phyloP scores from a whole-genome alignment of 2,888 invertebrate species.

The Pycnomerus fuliginosus region DNA sequence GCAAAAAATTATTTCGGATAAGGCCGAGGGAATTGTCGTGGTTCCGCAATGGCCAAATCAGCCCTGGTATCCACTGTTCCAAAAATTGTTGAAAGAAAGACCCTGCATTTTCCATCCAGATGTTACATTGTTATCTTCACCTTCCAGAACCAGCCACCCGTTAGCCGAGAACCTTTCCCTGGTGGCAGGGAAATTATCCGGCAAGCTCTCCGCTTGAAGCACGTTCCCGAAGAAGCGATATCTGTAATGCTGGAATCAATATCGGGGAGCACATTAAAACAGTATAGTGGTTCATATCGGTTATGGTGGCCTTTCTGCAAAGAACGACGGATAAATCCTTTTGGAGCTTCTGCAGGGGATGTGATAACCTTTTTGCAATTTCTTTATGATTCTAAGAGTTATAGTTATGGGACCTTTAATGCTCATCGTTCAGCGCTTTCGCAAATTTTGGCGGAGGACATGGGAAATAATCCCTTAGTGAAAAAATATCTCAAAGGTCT shows the following conservation, averaged over 20 bases:
- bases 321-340: too few species aligned
- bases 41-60: conserved; percentile 36
- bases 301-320: conserved; percentile 23
- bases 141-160: conserved; percentile 33
- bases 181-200: conserved; percentile 32
- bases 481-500: conserved; percentile 30
- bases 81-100: conserved; percentile 5
- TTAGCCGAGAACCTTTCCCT: conserved; percentile 26
- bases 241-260: conserved; percentile 24
- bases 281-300: conserved; percentile 26
- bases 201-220: conserved; percentile 26
- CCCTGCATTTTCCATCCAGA: conserved; percentile 28
- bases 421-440: too few species aligned
- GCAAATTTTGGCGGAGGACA: too few species aligned
- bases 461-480: conserved; percentile 19
- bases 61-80: too few species aligned
- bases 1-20: too few species aligned
- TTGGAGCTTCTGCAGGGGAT: too few species aligned
- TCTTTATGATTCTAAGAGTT: too few species aligned
- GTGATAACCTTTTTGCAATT: too few species aligned
- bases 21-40: conserved; percentile 36
- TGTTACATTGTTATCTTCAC: conserved; percentile 29
- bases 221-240: conserved; percentile 16
- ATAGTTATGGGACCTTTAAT: too few species aligned
- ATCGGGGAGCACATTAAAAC: conserved; percentile 25